These are phyloP conservation scores for Nezara viridula DNA, from an alignment of 2,888 invertebrate genomes.

Conservation along the genomic window DNA sequence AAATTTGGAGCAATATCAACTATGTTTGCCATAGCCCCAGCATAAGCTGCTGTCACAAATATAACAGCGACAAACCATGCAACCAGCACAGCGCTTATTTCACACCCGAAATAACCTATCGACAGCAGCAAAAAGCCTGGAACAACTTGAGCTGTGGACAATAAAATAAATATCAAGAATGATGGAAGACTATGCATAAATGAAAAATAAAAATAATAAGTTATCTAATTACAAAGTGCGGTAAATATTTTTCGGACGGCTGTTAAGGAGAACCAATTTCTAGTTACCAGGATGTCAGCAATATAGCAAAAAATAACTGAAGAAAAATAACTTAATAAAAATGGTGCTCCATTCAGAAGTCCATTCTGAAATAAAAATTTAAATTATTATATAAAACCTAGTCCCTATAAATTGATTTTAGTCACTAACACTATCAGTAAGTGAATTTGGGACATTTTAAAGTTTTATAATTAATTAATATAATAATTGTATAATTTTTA, in stretches of 20 bases:
- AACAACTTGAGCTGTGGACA: slow-evolving; percentile 75
- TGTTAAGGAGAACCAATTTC: slow-evolving; percentile 74
- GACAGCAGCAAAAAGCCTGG: slow-evolving; percentile 76
- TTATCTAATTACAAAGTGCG: slow-evolving; percentile 71
- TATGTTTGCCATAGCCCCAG: slow-evolving; percentile 82
- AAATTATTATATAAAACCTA: slow-evolving; percentile 41
- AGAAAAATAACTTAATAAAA: slow-evolving; percentile 79
- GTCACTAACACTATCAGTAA: slow-evolving; percentile 9
- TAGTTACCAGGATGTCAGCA: slow-evolving; percentile 76
- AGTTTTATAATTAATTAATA: too few species aligned
- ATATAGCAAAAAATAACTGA: slow-evolving; percentile 80
- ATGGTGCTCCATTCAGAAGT: slow-evolving; percentile 77
- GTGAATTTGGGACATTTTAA: neutral
- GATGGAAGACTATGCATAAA: neutral
- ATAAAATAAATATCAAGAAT: slow-evolving; percentile 64
- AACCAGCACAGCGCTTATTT: slow-evolving; percentile 73
- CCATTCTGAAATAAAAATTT: slow-evolving; percentile 73
- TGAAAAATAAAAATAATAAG: slow-evolving; percentile 32
- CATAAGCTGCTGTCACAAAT: slow-evolving; percentile 80
- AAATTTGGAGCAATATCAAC: slow-evolving; percentile 85
- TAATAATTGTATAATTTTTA: too few species aligned
- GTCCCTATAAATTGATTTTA: neutral
- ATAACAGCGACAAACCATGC: slow-evolving; percentile 80
- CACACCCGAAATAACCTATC: slow-evolving; percentile 77
- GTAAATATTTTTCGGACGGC: slow-evolving; percentile 80